phyloP scores from a whole-genome alignment of 2,888 invertebrate genomes.

The Hipparchia semele region DNA sequence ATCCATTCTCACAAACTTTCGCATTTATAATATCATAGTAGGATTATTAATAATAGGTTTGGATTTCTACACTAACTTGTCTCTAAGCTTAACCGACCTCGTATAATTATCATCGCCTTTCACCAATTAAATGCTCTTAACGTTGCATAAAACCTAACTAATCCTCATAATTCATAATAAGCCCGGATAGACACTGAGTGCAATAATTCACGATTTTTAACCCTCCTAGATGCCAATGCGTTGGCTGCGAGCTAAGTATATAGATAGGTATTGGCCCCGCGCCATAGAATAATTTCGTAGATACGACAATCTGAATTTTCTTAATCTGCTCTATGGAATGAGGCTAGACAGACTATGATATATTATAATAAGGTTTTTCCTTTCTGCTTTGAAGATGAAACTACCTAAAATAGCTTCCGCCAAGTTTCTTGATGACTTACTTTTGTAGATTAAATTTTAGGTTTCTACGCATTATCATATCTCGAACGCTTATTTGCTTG shows the following conservation, averaged over 20 bases:
- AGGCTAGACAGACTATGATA: background rate
- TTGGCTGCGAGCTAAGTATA: constrained; percentile 26
- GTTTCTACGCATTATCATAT: no score
- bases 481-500: no score
- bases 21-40: no score
- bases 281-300: constrained; percentile 34
- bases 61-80: no score
- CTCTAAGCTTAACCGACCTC: no score
- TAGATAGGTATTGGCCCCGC: constrained; percentile 32
- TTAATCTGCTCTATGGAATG: background rate
- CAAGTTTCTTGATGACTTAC: background rate
- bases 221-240: constrained; percentile 48
- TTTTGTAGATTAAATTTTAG: background rate
- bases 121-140: constrained; percentile 11
- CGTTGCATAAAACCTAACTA: constrained; percentile 10
- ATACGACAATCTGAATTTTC: constrained; percentile 2
- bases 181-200: constrained; percentile 53
- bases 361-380: background rate
- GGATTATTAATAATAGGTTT: no score
- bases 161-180: constrained; percentile 67
- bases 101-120: background rate
- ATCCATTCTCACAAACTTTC: no score
- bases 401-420: background rate
- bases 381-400: background rate
- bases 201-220: constrained; percentile 74